Evolutionary conservation across 2,888 invertebrate genomes (phyloP).

Genomic region (Drosophila kokeensis): DNA sequence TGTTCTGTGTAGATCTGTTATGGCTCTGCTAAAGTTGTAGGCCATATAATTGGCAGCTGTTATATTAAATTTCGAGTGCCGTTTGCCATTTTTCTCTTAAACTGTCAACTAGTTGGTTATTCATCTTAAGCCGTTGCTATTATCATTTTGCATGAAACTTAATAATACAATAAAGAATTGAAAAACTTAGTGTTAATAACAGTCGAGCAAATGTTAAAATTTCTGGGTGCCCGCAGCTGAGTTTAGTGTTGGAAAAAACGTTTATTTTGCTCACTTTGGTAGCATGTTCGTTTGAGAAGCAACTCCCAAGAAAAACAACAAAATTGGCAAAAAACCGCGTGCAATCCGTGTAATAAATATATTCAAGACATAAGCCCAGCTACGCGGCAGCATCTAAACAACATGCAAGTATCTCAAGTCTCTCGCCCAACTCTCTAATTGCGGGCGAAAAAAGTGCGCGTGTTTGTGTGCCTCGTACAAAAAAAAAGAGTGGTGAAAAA

Average conservation of each 20-base stretch:
- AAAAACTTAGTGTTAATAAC: constrained; percentile 14
- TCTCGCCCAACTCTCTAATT: constrained; percentile 18
- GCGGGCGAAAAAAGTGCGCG: constrained; percentile 55
- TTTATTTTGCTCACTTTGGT: constrained; percentile 34
- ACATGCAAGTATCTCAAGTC: constrained; percentile 26
- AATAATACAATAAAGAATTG: neutral
- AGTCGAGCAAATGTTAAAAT: constrained; percentile 10
- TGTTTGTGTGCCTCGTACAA: constrained; percentile 47
- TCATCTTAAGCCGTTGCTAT: neutral
- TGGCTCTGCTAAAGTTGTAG: neutral
- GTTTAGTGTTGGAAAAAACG: constrained; percentile 23
- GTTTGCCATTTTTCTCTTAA: neutral
- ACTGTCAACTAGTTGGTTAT: too few species aligned
- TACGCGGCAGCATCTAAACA: constrained; percentile 21
- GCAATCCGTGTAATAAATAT: constrained; percentile 34
- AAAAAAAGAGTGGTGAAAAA: constrained; percentile 38
- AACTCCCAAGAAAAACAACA: constrained; percentile 58
- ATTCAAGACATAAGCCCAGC: constrained; percentile 13
- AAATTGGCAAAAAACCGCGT: constrained; percentile 58
- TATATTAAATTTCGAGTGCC: neutral
- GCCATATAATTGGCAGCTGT: neutral
- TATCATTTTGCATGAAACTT: neutral
- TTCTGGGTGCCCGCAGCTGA: constrained; percentile 27
- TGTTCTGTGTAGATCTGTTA: constrained; percentile 6
- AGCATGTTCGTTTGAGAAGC: constrained; percentile 39